Percentiles rank a stretch among this genome's conserved stretches.
Evolutionary conservation across 2,797 vertebrate genomes (phyloP).

Genomic region (Rhadinocentrus ornatus): DNA sequence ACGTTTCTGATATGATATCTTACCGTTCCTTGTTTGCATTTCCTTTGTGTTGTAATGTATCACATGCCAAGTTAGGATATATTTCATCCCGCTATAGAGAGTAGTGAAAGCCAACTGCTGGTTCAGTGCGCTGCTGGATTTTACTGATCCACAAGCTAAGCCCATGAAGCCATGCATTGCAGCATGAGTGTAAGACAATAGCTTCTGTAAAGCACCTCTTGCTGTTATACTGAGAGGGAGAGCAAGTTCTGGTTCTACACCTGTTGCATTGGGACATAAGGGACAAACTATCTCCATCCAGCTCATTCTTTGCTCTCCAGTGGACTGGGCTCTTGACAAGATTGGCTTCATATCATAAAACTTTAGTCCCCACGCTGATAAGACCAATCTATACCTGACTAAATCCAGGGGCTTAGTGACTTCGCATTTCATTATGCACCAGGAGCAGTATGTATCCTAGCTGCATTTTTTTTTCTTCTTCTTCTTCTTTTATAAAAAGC

Average conservation of each 20-base stretch:
- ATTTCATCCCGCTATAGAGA: slow-evolving; percentile 75
- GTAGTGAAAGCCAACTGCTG: slow-evolving; percentile 78
- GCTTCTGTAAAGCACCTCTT: slow-evolving; percentile 81
- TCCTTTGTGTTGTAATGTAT: slow-evolving; percentile 60
- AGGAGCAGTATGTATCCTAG: slow-evolving; percentile 13
- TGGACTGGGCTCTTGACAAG: slow-evolving; percentile 40
- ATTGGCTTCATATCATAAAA: slow-evolving; percentile 62
- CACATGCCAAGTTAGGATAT: slow-evolving; percentile 68
- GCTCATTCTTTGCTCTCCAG: slow-evolving; percentile 54
- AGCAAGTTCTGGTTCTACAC: slow-evolving; percentile 73
- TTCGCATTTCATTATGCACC: slow-evolving; percentile 50
- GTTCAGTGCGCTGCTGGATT: slow-evolving; percentile 74
- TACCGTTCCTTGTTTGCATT: slow-evolving; percentile 58
- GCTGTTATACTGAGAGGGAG: slow-evolving; percentile 68
- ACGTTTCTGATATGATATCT: slow-evolving; percentile 45
- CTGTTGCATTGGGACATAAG: slow-evolving; percentile 73
- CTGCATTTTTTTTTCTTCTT: slow-evolving; percentile 23
- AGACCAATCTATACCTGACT: slow-evolving; percentile 64
- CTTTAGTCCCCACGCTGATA: slow-evolving; percentile 52
- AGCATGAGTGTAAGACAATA: slow-evolving; percentile 82
- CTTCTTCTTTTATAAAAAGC: background rate
- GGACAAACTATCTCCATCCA: slow-evolving; percentile 62
- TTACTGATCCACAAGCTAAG: slow-evolving; percentile 80
- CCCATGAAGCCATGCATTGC: slow-evolving; percentile 64
- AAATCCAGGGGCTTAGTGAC: slow-evolving; percentile 59